Evolutionary conservation across 2,797 vertebrate genomes (phyloP).

Genomic region (Neosilurus mollespiculum): DNA sequence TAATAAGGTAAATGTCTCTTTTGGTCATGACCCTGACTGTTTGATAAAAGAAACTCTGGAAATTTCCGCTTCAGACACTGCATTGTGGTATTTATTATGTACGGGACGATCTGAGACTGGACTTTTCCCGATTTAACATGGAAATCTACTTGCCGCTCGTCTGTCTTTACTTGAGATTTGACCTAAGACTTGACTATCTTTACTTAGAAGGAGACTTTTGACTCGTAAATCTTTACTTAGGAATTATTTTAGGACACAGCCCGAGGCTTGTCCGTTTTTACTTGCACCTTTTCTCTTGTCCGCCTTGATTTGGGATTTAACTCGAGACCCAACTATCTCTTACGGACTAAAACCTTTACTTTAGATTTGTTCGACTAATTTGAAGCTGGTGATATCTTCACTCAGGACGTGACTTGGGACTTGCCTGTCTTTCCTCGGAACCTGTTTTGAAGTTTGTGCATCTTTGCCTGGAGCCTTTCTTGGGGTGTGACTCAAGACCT

Average conservation of each 20-base stretch:
- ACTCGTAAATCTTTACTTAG: not conserved
- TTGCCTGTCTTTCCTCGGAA: not conserved
- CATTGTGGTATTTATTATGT: not conserved
- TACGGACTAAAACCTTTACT: not conserved
- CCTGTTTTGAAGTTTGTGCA: not conserved
- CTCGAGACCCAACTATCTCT: not conserved
- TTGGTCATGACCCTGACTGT: conserved; percentile 54
- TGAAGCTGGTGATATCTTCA: no score
- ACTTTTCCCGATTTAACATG: not conserved
- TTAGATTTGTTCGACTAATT: not conserved
- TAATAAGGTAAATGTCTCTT: conserved; percentile 73
- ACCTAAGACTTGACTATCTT: not conserved
- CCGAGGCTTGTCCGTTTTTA: not conserved
- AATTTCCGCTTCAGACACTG: not conserved
- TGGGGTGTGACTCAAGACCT: no score
- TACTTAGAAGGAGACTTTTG: not conserved
- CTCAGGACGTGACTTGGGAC: no score
- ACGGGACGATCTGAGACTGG: not conserved
- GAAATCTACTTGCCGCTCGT: not conserved
- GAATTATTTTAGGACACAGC: not conserved
- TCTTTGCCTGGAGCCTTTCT: no score
- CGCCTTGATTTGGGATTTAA: not conserved
- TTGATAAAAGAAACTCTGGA: conserved; percentile 49
- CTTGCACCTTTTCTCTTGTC: not conserved
- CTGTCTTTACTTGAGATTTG: not conserved